phyloP scores from a whole-genome alignment of 2,113 vertebrate species.

The Lycaon pictus region DNA sequence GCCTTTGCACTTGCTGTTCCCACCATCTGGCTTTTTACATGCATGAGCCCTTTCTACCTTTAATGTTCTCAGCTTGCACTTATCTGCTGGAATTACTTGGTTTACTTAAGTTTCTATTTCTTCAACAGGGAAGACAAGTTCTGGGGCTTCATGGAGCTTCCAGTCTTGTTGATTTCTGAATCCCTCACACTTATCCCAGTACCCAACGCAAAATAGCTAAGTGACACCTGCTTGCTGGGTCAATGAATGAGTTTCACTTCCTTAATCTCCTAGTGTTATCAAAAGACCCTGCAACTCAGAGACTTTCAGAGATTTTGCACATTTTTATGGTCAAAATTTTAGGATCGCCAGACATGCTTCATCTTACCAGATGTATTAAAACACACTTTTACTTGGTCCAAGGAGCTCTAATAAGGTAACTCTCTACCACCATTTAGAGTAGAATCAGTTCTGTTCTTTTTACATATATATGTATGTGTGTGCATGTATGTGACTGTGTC shows the following conservation, averaged over 20 bases:
- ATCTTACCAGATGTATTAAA: not conserved
- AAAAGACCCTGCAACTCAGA: not conserved
- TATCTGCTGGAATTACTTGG: not conserved
- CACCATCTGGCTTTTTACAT: no score
- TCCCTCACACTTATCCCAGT: not conserved
- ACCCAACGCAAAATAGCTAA: not conserved
- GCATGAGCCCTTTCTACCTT: not conserved
- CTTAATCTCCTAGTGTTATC: not conserved
- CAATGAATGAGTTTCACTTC: not conserved
- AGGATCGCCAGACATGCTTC: not conserved
- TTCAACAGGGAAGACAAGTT: not conserved
- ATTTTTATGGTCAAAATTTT: not conserved
- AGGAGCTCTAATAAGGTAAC: not conserved
- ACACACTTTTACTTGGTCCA: not conserved
- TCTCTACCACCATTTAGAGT: not conserved
- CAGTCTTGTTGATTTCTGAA: not conserved
- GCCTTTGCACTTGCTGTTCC: not conserved
- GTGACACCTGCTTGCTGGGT: not conserved
- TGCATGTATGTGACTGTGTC: fast-evolving
- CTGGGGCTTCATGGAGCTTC: not conserved
- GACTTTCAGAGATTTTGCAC: not conserved
- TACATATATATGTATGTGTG: fast-evolving
- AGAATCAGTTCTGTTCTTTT: not conserved
- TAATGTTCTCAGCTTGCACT: not conserved
- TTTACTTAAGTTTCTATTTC: not conserved